Base-by-base conservation (phyloP, 1,140 invertebrate species). In the Hypsibius dujardini region DNA sequence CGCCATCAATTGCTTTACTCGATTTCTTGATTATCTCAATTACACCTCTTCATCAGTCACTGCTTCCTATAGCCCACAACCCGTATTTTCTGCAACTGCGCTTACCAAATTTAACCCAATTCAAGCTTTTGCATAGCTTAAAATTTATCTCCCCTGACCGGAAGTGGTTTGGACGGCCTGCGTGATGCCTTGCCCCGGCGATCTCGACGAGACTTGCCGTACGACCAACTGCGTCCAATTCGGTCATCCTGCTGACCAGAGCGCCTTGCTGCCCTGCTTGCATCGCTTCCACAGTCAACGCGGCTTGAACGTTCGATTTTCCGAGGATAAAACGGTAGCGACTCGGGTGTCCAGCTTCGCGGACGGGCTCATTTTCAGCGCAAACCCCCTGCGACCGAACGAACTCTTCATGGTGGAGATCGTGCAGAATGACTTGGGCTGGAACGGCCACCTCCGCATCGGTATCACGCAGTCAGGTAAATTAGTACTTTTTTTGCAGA, bases 361-460 rank as follows among this genome's bases (percentile, higher is more conserved):
- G 1, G 88, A 95, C 83, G 92, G 89, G 0, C 79, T 96, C 50
- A 89, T 88, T 1, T 95, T 96, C 79, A 93, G 91, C 77, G 91
- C 94, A 76, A 89, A 88, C 75, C 90, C 90, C 2, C 76, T 94
- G 46, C 80, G 85, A 71, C 89, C 90, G 1, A 89, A 90, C 14
- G 92, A 96, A 82, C 90, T 95, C 79, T 96, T 96, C 81, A 82
- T 95, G 47, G 83, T 97, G 1, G 91, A 96, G 82, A 95, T 97
- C 72, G 90, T 92, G 75, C 88, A 90, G 78, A 93, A 89, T 72
- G 90, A 96, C 79, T 82, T 87, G 59, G 92, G 92, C 72, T 96
- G 93, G 93, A 93, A 89, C 78, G 93, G 93, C 47, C 89, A 95
- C 80, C 87, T 96, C 84, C 83, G 92, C 74, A 81, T 95, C 69